Conservation (phyloP, 53 echinoderm and acorn worm species). For the Echinometra lucunter region DNA sequence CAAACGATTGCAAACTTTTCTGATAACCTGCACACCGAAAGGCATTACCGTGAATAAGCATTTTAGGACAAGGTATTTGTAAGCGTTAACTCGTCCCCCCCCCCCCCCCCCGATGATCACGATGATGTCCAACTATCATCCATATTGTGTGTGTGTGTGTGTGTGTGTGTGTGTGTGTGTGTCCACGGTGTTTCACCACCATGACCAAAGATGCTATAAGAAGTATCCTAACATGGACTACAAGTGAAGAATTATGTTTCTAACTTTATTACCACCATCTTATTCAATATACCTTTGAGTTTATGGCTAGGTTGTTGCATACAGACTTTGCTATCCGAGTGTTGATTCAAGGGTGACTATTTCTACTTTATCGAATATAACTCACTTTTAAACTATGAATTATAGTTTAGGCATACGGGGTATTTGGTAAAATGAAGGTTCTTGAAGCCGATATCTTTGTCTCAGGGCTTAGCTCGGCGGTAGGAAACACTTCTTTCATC, state of each 20-base stretch:
- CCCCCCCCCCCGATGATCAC: too few relatives aligned
- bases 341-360: neutral
- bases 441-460: neutral
- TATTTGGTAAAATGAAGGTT: neutral
- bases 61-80: too few relatives aligned
- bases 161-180: too few relatives aligned
- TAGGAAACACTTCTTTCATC: neutral
- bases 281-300: neutral
- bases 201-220: neutral
- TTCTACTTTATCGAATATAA: neutral
- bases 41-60: too few relatives aligned
- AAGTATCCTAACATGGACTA: neutral
- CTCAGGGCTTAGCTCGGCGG: neutral
- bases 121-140: too few relatives aligned
- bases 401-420: neutral
- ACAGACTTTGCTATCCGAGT: conserved; percentile 18
- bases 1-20: too few relatives aligned
- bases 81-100: too few relatives aligned
- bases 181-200: neutral
- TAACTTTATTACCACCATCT: neutral
- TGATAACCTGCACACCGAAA: too few relatives aligned
- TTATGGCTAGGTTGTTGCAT: neutral
- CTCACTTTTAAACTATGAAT: neutral
- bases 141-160: too few relatives aligned
- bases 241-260: neutral